Percentiles rank a stretch among this genome's conserved stretches.
phyloP scores from a whole-genome alignment of 1,140 invertebrate genomes.

The Hyles vespertilio region DNA sequence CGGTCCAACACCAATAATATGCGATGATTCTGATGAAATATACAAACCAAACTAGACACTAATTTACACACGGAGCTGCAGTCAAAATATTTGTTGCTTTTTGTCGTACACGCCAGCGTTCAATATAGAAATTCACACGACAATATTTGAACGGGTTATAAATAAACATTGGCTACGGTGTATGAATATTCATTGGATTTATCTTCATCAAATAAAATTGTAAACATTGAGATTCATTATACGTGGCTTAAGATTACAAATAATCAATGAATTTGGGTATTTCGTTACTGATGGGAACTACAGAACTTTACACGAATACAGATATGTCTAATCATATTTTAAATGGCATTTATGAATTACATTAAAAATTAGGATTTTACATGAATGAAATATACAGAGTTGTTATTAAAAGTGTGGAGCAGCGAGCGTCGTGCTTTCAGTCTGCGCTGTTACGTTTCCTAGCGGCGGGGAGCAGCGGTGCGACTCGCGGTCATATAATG shows the following conservation, averaged over 20 bases:
- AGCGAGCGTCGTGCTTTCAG: constrained; percentile 1
- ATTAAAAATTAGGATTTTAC: too few species aligned
- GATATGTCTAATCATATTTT: too few species aligned
- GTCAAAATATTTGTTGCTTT: constrained; percentile 15
- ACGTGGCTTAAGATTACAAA: too few species aligned
- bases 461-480: neutral
- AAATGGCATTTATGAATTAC: too few species aligned
- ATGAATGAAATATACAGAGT: neutral
- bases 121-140: constrained; percentile 1
- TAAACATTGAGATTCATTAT: too few species aligned
- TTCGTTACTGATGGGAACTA: too few species aligned
- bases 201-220: too few species aligned
- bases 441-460: constrained; percentile 2
- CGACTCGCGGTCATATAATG: constrained; percentile 8
- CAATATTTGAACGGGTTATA: neutral
- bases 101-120: neutral
- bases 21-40: constrained; percentile 60
- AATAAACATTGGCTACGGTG: too few species aligned
- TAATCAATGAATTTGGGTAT: too few species aligned
- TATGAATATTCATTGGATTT: too few species aligned
- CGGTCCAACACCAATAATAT: constrained; percentile 54
- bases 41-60: constrained; percentile 40
- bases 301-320: too few species aligned
- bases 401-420: neutral
- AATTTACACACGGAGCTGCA: constrained; percentile 38